Base-by-base conservation (phyloP, 2,797 vertebrate genomes). In the Amphiprion clarkii region DNA sequence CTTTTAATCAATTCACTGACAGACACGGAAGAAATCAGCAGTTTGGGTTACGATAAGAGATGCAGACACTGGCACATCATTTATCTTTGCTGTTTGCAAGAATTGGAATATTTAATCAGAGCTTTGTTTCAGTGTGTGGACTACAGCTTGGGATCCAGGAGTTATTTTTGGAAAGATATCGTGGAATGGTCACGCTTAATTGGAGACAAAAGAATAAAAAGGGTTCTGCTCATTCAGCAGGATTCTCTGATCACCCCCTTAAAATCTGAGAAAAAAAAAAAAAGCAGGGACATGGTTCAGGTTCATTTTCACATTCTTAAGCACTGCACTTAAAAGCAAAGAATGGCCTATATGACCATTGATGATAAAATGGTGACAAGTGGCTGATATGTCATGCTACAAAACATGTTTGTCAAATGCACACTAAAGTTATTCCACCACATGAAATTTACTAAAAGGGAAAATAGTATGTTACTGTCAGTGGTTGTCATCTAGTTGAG, bases 1-100 rank as follows among this genome's bases (percentile, higher is more conserved):
- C 56, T 76, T 81, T 87, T 84, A 85, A 90, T 90, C 74, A 81
- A 79, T 75, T 85, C 74, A 53, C 70, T 71, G 73, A 78, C 74
- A 86, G 66, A 71, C 63, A 56, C 63, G 14, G 67, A 81, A 74
- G 57, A 88, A 87, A 89, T 82, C 74, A 81, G 80, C 67, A 60
- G 65, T 78, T 77, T 78, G 48, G 77, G 56, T 42, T 89, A 83
- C 57, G 84, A 73, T 77, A 68, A 71, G 80, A 63, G 61, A 65
- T 70, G 69, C 71, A 83, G 81, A 80, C 66, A 54, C 76, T 59
- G 75, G 63, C 80, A 77, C 76, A 48, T 81, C 74, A 81, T 88
- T 90, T 85, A 76, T 87, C 82, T 83, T 75, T 12, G 53, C n/a
- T 67, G 78, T 63, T 44, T 42, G 79, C 6, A 3, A 69, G 67